phyloP scores from a whole-genome alignment of 2,797 vertebrate genomes.

The Synaphobranchus kaupii region DNA sequence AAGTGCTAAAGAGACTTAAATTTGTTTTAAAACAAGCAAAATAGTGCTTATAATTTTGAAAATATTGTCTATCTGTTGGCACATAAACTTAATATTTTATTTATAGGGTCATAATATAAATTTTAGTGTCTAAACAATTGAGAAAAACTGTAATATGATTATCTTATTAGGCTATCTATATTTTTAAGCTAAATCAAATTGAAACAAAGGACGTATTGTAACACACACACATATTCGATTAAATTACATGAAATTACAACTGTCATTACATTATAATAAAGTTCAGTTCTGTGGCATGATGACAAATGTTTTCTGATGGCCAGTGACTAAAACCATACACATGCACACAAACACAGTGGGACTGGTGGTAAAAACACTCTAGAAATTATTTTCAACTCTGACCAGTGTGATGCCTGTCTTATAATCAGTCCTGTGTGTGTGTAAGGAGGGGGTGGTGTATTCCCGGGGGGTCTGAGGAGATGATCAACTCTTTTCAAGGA shows the following conservation, averaged over 20 bases:
- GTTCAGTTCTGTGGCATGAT: background rate
- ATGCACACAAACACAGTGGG: background rate
- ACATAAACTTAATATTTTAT: too few relatives aligned
- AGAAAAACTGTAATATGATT: too few relatives aligned
- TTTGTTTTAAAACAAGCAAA: too few relatives aligned
- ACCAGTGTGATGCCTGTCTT: background rate
- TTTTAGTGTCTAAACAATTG: too few relatives aligned
- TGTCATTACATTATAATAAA: background rate
- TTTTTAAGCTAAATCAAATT: background rate
- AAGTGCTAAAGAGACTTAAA: too few relatives aligned
- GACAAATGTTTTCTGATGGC: background rate
- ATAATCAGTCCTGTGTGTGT: conserved; percentile 15
- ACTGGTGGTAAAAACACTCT: background rate
- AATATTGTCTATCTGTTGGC: too few relatives aligned
- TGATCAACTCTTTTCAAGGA: conserved; percentile 20
- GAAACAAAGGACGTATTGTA: background rate
- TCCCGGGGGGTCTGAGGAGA: background rate
- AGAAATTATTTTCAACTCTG: background rate
- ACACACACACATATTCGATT: background rate
- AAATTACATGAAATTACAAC: background rate
- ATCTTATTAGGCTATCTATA: background rate
- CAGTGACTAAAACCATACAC: background rate
- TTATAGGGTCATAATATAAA: too few relatives aligned
- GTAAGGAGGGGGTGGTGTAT: conserved; percentile 12
- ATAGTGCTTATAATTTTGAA: too few relatives aligned